Evolutionary conservation across 53 echinoderm and acorn worm species (phyloP), one percentile per base, ranked within the genome.

Genomic region (Crossaster papposus): DNA sequence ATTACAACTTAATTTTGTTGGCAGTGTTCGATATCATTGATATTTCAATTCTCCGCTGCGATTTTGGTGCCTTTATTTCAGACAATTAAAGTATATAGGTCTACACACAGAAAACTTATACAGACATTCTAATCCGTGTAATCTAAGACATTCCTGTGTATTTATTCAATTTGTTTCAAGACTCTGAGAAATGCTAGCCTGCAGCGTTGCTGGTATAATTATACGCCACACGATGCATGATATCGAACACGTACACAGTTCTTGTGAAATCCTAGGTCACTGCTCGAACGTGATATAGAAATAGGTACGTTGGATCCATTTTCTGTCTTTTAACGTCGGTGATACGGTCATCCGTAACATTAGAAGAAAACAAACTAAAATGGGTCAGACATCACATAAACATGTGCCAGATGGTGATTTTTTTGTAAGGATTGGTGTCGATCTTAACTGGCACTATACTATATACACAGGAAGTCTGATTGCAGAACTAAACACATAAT

Each of bases 151-250:
- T 5, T 30, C 31, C 55, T 32, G 30, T 80, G 58, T 53, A 80
- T 80, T 80, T 30, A 80, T 55, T 80, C 54, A 80, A 80, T 80
- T 55, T 80, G n/a, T n/a, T 54, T 22, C 54, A 30, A 51, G 80
- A 80, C 80, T 58, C 30, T 22, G 14, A 23, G 58, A 58, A 14
- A 80, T 80, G 55, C 20, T 4, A n/a, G n/a, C 80, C 55, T 30
- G 80, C 35, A 58, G 55, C 55, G 5, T 51, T 2, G 22, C 51
- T 50, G 10, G 18, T 15, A 23, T 79, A 79, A 79, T 79, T 14
- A 32, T 28, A 52, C 51, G 51, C 79, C 51, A 51, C 79, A n/a
- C n/a, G n/a, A n/a, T 52, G 79, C 79, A n/a, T 13, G 24, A 50
- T 50, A 34, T 52, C 52, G 79, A 50, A 79, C 51, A 79, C 24